These are phyloP conservation scores for Setipinna tenuifilis DNA, from an alignment of 2,797 vertebrate species.

Conservation along the genomic window DNA sequence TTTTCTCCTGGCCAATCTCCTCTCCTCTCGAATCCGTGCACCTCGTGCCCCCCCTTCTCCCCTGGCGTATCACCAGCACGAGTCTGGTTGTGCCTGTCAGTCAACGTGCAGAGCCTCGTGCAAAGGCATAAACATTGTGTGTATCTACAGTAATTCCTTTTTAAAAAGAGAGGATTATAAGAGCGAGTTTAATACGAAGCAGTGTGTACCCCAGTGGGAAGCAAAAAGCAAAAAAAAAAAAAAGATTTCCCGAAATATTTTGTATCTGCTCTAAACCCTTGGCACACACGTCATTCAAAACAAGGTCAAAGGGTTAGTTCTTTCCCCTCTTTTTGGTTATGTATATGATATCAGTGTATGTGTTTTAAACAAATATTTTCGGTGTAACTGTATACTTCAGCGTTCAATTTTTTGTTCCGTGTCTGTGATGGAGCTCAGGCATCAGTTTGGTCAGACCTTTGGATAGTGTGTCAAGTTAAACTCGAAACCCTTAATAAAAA, in stretches of 20 bases:
- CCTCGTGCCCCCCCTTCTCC: not conserved
- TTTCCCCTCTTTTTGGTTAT: not conserved
- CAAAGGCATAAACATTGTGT: not conserved
- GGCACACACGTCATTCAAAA: conserved; percentile 2
- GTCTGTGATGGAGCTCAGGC: not conserved
- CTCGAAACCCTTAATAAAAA: conserved; percentile 20
- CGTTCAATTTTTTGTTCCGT: conserved; percentile 20
- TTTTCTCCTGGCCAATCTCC: not conserved
- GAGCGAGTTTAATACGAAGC: not conserved
- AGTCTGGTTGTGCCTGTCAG: not conserved
- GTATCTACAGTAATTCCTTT: not conserved
- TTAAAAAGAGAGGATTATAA: not conserved
- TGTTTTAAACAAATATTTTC: conserved; percentile 20
- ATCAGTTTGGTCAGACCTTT: conserved; percentile 12
- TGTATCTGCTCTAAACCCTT: not conserved
- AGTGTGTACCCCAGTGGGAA: not conserved
- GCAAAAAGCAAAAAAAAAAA: too few species aligned
- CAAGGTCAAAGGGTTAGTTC: not conserved
- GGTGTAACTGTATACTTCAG: conserved; percentile 15
- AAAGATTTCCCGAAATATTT: not conserved
- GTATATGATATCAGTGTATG: not conserved
- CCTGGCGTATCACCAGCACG: not conserved
- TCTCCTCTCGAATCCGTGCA: not conserved
- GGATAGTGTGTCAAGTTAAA: conserved; percentile 22
- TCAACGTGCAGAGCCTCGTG: not conserved